Base-by-base conservation (phyloP, 1,140 invertebrate species). In the Tenebrio molitor region DNA sequence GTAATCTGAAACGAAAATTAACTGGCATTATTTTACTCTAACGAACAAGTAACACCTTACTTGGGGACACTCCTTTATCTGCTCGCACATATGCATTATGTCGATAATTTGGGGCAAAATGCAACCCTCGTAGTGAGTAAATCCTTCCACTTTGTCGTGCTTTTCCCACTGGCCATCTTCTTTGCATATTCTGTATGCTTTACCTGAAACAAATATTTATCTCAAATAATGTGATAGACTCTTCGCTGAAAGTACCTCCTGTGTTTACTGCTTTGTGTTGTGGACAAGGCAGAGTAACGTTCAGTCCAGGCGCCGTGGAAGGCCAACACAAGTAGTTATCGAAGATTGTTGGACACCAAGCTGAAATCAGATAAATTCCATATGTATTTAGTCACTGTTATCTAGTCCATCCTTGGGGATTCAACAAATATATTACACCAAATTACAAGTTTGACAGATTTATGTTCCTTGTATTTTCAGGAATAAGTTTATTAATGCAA, bases 81-180 rank as follows among this genome's bases (percentile, higher is more conserved):
- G 46, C 0, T 76, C 71, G 50, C 81, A 82, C 81, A 82, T 89
- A 17, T 87, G 83, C 25, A 93, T 83, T 0, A 93, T 79, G 0
- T 87, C 83, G 10, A 88, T 85, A 25, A 93, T 88, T 80, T 95
- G 90, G 0, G 89, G 87, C 1, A 91, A 91, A 79, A 93, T 93
- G 78, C 95, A 97, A 0, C 90, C 88, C 0, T 91, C 93, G 80
- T 95, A 97, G 83, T 96, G 94, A 2, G 94, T 95, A 91, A 93
- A 97, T 0, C 85, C 85, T 0, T 80, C 78, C n/a, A 29, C 81
- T 77, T 14, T 50, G 75, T 79, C 69, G 79, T 73, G 74, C 81
- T 71, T 80, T 80, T 73, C 7, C 95, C 95, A 97, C 1, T 84
- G 83, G 0, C 94, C 95, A 14, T 91, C 87, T 1, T 85, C 76